These are phyloP conservation scores for Melanocharis versteri DNA, from an alignment of 2,113 vertebrate genomes.

Conservation along the genomic window DNA sequence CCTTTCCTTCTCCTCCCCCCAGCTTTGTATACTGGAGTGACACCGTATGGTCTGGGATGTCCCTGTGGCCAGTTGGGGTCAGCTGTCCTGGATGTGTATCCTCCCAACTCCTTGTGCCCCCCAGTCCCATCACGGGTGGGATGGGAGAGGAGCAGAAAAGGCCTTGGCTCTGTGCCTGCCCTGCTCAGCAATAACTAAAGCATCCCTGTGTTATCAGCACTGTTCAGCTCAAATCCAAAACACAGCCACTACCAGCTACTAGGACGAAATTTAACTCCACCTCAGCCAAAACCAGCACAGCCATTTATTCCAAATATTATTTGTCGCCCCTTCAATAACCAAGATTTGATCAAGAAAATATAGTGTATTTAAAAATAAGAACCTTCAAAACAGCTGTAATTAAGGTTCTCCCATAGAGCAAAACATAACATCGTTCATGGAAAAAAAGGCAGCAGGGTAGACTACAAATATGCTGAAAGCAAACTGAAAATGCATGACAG, in stretches of 20 bases:
- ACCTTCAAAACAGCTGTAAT: background rate
- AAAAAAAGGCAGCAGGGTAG: background rate
- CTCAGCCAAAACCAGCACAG: background rate
- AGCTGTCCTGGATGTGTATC: background rate
- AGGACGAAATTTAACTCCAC: background rate
- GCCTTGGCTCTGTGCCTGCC: background rate
- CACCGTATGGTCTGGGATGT: fast-evolving
- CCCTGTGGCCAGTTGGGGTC: background rate
- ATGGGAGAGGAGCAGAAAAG: background rate
- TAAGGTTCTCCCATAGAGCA: background rate
- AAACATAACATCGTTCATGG: background rate
- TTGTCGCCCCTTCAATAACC: background rate
- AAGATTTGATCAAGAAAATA: background rate
- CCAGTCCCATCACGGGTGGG: fast-evolving
- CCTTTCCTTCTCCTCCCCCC: background rate
- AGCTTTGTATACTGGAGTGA: background rate
- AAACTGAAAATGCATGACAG: background rate
- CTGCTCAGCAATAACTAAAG: background rate
- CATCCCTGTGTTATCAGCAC: background rate
- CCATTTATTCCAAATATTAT: background rate
- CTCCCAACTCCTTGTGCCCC: background rate
- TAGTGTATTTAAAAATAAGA: background rate
- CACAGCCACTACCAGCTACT: background rate
- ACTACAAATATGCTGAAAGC: background rate
- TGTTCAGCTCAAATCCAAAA: background rate